Percentiles rank a stretch among this genome's conserved stretches.
Conservation (phyloP, 2,113 vertebrate species). For the Bujurquina vittata region DNA sequence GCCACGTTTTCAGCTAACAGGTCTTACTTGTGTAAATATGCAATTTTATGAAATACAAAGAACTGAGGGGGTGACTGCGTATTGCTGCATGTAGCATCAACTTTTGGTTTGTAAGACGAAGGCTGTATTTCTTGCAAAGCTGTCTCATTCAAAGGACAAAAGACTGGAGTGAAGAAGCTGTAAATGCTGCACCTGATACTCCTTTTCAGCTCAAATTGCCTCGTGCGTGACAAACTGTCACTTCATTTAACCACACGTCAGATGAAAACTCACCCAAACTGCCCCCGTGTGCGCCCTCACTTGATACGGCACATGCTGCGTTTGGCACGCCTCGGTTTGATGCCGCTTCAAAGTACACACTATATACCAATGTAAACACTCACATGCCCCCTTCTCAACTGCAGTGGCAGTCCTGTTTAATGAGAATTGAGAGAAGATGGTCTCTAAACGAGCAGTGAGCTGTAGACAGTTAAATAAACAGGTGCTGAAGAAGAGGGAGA, state of each 20-base stretch:
- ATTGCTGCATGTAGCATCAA: too few species aligned
- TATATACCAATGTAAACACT: constrained; percentile 26
- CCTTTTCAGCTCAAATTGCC: constrained; percentile 4
- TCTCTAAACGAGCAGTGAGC: not conserved
- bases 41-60: not conserved
- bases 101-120: not conserved
- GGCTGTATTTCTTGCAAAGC: not conserved
- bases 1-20: too few species aligned
- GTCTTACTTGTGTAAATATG: not conserved
- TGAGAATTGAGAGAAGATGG: constrained; percentile 10
- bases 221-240: not conserved
- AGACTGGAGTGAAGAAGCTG: not conserved
- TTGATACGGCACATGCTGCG: not conserved
- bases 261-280: not conserved
- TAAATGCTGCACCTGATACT: not conserved
- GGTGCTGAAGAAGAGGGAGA: constrained; percentile 25
- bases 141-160: not conserved
- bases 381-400: not conserved
- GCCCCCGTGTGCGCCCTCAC: not conserved
- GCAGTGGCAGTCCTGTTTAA: not conserved
- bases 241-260: constrained; percentile 19
- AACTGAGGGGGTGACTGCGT: not conserved
- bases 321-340: constrained; percentile 21
- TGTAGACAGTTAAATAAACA: constrained; percentile 44
- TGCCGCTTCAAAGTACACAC: constrained; percentile 25